Base-by-base conservation (phyloP, 2,888 invertebrate genomes). In the Philopedon plagiatum region DNA sequence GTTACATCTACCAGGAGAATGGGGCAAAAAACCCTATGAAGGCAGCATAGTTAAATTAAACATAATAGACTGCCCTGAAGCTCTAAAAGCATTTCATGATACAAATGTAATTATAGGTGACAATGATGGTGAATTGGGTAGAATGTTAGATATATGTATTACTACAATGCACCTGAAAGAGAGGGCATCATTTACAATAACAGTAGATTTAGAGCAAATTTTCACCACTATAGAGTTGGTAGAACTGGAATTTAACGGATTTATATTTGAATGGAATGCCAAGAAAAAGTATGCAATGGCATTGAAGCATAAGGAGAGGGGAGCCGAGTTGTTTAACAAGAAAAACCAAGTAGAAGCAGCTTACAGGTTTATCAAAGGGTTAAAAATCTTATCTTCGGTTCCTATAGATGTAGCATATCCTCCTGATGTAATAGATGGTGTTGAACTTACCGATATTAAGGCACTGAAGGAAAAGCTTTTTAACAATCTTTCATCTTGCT, bases 401-500 rank as follows among this genome's bases (percentile, higher is more conserved):
- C 90, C 89, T 4, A 82, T 88, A 15, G 78, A 84, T 60, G 85
- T 85, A 44, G 81, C 89, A 73, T 76, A 80, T 15, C 81, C 83
- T 57, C 85, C 86, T 0, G 86, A 87, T n/a, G 82, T 85, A 5
- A 84, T 90, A 5, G 87, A 88, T 44, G 87, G 87, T 1, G 85
- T 90, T 26, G 80, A 82, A 29, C 79, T 87, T 0, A 83, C 86
- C 7, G 88, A 90, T 66, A 86, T 93, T 75, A 82, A 88, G 37
- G 85, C 86, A 61, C 83, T 93, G 7, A 90, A 93, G 82, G 85
- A 90, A 8, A 90, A 90, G 77, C 86, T 95, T 7, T 94, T 93
- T 82, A 93, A 93, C 77, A 97, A 97, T 84, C 86, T 96, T 82
- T 93, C 95, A 0, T 92, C 93, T 51, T 95, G 95, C 82, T 92